Conservation (phyloP, 2,797 vertebrate species). For the Phrynocephalus vlangalii region DNA sequence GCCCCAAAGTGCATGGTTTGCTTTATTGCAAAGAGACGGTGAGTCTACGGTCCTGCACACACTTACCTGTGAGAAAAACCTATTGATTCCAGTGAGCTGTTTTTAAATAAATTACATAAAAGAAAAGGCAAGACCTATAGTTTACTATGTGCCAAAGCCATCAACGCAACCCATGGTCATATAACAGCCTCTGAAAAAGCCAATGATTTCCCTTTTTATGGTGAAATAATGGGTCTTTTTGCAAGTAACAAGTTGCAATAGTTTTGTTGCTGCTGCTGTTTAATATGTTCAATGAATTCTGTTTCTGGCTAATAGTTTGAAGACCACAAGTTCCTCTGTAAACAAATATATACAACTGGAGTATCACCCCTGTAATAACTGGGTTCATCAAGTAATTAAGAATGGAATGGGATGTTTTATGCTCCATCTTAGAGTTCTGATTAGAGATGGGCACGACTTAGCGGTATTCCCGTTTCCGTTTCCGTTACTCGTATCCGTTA, state of each 20-base stretch:
- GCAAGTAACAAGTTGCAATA: background rate
- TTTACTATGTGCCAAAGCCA: background rate
- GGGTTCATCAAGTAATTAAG: slow-evolving; percentile 6
- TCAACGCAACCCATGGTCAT: background rate
- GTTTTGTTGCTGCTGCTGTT: background rate
- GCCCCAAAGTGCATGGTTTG: background rate
- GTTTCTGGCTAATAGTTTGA: slow-evolving; percentile 25
- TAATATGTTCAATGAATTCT: background rate
- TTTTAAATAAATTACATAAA: background rate
- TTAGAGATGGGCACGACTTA: no score
- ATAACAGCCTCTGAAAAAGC: background rate
- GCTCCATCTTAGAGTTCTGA: background rate
- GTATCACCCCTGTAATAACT: background rate
- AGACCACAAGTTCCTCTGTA: slow-evolving; percentile 9
- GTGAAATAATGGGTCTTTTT: background rate
- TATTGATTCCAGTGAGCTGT: background rate
- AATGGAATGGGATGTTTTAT: background rate
- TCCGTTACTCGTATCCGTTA: no score
- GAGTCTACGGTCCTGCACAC: background rate
- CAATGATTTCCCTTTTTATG: background rate
- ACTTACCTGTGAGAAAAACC: background rate
- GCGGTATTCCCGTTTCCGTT: no score
- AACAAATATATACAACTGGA: background rate
- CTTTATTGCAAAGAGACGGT: background rate
- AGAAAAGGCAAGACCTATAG: background rate